Percentiles rank a stretch among this genome's conserved stretches.
phyloP scores from a whole-genome alignment of 64 coral and sea anemone species.

The Stichodactyla mertensii region DNA sequence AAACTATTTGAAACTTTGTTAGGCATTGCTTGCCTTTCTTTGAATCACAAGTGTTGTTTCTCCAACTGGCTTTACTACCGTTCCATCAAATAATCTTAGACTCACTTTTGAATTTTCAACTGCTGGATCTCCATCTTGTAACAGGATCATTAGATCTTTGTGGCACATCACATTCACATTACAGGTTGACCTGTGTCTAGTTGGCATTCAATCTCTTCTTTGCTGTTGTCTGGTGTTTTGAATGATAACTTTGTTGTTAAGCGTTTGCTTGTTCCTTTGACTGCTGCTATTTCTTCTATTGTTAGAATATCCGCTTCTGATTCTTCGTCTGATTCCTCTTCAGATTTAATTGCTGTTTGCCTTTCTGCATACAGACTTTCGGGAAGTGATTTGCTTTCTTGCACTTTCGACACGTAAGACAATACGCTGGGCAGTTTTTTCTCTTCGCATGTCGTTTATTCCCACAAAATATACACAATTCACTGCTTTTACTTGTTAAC shows the following conservation, averaged over 20 bases:
- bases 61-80: constrained; percentile 36
- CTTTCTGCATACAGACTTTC: constrained; percentile 26
- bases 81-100: constrained; percentile 40
- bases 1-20: constrained; percentile 41
- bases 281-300: constrained; percentile 18
- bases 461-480: constrained; percentile 39
- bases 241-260: constrained; percentile 1
- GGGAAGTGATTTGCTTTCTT: constrained; percentile 33
- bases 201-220: too few species aligned
- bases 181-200: too few species aligned
- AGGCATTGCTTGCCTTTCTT: constrained; percentile 15
- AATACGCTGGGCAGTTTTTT: constrained; percentile 3
- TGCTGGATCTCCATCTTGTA: too few species aligned
- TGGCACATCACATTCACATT: too few species aligned
- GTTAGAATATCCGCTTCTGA: neutral
- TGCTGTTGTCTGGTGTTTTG: neutral
- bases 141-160: too few species aligned
- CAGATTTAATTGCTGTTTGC: constrained; percentile 19
- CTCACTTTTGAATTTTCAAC: too few species aligned
- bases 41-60: constrained; percentile 40
- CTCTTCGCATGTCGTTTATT: constrained; percentile 35
- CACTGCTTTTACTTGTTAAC: constrained; percentile 29
- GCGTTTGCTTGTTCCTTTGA: constrained; percentile 2
- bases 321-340: neutral
- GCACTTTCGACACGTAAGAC: neutral